Percentiles rank a stretch among this genome's conserved stretches.
Conservation (phyloP, 1,140 invertebrate species). For the Mactra quadrangularis region DNA sequence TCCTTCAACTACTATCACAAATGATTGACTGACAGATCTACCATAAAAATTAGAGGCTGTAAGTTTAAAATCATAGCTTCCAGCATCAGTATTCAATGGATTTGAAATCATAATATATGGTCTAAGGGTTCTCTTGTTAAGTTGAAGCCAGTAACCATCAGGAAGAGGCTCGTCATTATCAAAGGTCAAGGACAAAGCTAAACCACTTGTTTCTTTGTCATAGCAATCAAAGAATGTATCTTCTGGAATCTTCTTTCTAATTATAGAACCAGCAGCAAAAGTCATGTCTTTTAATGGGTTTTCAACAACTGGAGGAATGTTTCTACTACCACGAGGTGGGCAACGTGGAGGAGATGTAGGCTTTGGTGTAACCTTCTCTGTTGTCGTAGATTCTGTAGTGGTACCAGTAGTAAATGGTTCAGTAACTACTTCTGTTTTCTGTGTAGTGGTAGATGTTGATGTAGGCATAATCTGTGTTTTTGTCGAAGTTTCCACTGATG, state of each 20-base stretch:
- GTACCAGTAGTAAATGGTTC: constrained; percentile 18
- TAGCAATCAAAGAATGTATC: constrained; percentile 96
- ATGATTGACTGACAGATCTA: constrained; percentile 14
- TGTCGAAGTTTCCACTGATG: too few relatives aligned
- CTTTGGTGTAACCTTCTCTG: constrained; percentile 4
- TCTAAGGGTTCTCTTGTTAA: constrained; percentile 64
- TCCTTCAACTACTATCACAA: constrained; percentile 66
- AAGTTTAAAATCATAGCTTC: constrained; percentile 67
- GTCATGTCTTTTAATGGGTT: constrained; percentile 55
- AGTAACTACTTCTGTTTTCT: constrained; percentile 3
- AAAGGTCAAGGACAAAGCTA: constrained; percentile 91
- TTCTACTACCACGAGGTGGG: constrained; percentile 35
- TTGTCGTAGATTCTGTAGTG: constrained; percentile 26
- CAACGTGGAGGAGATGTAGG: constrained; percentile 53
- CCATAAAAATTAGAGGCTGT: constrained; percentile 60
- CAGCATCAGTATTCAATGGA: constrained; percentile 88
- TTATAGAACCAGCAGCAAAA: constrained; percentile 91
- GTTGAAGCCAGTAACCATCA: constrained; percentile 67
- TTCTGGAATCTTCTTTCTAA: constrained; percentile 89
- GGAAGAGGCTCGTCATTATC: constrained; percentile 80
- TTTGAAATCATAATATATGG: constrained; percentile 85
- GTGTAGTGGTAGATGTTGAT: constrained; percentile 38
- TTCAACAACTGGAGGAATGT: constrained; percentile 62
- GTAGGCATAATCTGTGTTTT: constrained; percentile 48
- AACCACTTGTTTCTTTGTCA: constrained; percentile 89